Evolutionary conservation across 2,888 invertebrate species (phyloP), one percentile per base, ranked within the genome.

Genomic region (Tetropium fuscum): DNA sequence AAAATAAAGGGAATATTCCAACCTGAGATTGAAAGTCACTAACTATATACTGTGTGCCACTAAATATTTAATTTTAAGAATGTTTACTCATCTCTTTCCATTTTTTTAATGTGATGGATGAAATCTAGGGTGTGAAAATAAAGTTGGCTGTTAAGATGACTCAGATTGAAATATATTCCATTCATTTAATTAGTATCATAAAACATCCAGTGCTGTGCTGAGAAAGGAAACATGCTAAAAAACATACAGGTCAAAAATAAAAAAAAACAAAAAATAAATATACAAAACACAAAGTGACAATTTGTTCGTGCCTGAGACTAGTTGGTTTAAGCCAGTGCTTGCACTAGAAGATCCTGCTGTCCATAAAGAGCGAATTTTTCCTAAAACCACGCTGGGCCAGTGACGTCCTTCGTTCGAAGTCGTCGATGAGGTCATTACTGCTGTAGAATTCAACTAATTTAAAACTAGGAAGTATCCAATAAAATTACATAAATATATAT

Each of bases 311-410:
- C 88, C 87, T 91, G 92, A 86, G 88, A 91, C 87, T 76, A 93
- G 86, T 82, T 92, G 93, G 85, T 93, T 93, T 76, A 94, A 87
- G 75, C 93, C 94, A 60, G 87, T 83, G 81, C 88, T 90, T 61
- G 90, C 86, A 67, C 89, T 88, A 64, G 88, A 89, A 48, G 90
- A 87, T 78, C 91, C 91, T 68, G 89, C 88, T 71, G 89, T 91
- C 94, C 94, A 94, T 64, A 95, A 84, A 40, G 94, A 94, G 78
- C 93, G 91, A 82, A 95, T 94, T 86, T 94, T 94, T 79, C 92
- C 92, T 81, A 94, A 88, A 76, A 94, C 91, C 78, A 92, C 83
- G 72, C 90, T 90, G 63, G 90, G 90, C 92, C 92, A 92, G 72
- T 85, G 83, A 59, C 86, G 83, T 68, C 83, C 81, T 71, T 85